Evolutionary conservation across 2,113 vertebrate species (phyloP).

Genomic region (Spheniscus mendiculus): DNA sequence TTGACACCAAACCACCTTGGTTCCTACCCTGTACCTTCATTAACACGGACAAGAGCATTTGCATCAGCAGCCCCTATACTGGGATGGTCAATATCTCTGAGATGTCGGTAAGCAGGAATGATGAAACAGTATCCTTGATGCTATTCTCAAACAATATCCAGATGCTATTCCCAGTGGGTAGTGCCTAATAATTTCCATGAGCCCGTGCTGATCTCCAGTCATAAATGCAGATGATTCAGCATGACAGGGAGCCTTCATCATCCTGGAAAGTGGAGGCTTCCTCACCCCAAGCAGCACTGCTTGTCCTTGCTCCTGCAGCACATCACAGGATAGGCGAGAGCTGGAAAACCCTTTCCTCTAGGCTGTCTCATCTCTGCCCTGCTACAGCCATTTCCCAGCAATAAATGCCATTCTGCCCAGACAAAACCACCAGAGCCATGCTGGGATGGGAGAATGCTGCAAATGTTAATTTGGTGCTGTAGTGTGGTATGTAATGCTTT

Average conservation of each 20-base stretch:
- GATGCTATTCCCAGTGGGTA: neutral
- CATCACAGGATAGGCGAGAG: neutral
- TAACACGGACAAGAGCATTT: constrained; percentile 63
- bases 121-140: no score
- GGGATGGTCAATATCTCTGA: constrained; percentile 81
- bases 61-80: constrained; percentile 79
- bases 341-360: neutral
- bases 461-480: neutral
- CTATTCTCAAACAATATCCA: neutral
- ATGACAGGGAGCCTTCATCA: neutral
- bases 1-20: constrained; percentile 84
- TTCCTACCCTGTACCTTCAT: constrained; percentile 81
- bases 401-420: neutral
- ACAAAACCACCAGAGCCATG: neutral
- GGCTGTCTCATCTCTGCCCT: neutral
- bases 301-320: neutral
- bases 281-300: neutral
- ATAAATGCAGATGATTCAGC: neutral
- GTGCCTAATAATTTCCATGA: neutral
- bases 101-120: constrained; percentile 66
- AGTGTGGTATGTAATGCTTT: neutral
- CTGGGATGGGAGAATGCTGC: neutral
- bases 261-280: neutral
- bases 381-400: neutral
- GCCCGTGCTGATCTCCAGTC: neutral